Percentiles rank a stretch among this genome's conserved stretches.
These are phyloP conservation scores for Myotis findleyi DNA, from an alignment of 2,797 vertebrate genomes.

Conservation along the genomic window DNA sequence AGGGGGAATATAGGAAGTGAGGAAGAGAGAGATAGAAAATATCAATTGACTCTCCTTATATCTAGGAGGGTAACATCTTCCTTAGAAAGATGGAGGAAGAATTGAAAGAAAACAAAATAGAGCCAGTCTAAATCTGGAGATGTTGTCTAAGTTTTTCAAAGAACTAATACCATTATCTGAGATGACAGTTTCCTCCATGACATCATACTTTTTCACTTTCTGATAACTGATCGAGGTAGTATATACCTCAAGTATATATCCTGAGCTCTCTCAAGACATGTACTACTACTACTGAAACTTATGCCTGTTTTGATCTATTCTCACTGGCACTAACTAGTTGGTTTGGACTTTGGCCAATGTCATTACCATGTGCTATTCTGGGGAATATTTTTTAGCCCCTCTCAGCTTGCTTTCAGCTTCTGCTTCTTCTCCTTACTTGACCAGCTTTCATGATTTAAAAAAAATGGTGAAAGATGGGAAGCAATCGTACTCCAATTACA, in stretches of 20 bases:
- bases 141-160: not conserved
- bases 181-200: not conserved
- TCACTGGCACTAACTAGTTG: not conserved
- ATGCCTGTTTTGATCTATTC: not conserved
- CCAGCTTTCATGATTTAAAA: not conserved
- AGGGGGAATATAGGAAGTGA: fast-evolving
- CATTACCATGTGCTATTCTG: not conserved
- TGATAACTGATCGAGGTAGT: not conserved
- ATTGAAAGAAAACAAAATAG: not conserved
- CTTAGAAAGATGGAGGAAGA: not conserved
- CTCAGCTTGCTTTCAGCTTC: not conserved
- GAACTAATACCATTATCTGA: not conserved
- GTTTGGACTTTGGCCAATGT: not conserved
- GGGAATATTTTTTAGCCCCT: not conserved
- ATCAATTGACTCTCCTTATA: not conserved
- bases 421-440: not conserved
- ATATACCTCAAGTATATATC: not conserved
- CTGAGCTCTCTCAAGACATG: not conserved
- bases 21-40: not conserved
- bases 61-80: not conserved
- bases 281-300: not conserved
- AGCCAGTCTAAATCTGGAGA: not conserved
- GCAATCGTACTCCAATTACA: not conserved
- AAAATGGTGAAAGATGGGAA: not conserved
- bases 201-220: not conserved